Evolutionary conservation across 2,797 vertebrate genomes (phyloP).

Genomic region (Pipistrellus kuhlii): DNA sequence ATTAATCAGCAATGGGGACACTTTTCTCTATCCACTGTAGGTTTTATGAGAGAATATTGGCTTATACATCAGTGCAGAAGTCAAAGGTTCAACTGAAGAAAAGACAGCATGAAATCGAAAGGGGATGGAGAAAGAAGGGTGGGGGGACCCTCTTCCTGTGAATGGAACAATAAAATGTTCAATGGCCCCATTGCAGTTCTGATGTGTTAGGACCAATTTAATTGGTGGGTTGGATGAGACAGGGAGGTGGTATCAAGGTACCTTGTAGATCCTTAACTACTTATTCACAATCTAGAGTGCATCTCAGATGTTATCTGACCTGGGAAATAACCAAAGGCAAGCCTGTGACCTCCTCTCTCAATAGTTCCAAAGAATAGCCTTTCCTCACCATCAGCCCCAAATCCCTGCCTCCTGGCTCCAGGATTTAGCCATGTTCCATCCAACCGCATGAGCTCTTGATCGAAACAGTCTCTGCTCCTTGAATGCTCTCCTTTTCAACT

Average conservation of each 20-base stretch:
- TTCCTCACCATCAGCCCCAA: background rate
- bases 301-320: background rate
- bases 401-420: background rate
- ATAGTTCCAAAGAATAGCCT: background rate
- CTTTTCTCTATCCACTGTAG: background rate
- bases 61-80: background rate
- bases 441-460: background rate
- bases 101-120: background rate
- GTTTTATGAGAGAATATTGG: background rate
- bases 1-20: background rate
- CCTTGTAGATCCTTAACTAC: background rate
- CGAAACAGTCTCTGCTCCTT: background rate
- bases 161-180: background rate
- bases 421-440: background rate
- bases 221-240: background rate
- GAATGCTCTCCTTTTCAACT: background rate
- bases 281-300: background rate
- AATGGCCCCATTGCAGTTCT: background rate
- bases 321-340: background rate
- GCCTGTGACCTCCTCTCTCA: background rate
- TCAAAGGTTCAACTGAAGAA: conserved; percentile 19
- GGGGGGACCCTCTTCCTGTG: background rate
- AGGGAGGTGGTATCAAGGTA: background rate
- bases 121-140: background rate
- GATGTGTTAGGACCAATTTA: background rate